A percentile compares a stretch with the other conserved stretches of the same genome.
Evolutionary conservation across 2,113 vertebrate species (phyloP).

Genomic region (Phainopepla nitens): DNA sequence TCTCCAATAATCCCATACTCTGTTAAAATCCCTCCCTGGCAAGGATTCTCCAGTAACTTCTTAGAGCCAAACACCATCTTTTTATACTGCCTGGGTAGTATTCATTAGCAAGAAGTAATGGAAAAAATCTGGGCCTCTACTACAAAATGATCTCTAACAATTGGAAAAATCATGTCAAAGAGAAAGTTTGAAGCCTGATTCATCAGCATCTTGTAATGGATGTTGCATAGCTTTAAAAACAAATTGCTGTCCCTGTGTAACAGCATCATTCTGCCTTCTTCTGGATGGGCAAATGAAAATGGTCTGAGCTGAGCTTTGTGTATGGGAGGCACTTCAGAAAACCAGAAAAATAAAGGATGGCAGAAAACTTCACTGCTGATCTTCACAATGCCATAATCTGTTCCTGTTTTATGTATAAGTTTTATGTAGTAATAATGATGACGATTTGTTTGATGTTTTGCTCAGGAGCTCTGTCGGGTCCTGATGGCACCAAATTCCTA

Average conservation of each 20-base stretch:
- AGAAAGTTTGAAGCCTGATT: not conserved
- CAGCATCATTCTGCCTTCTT: not conserved
- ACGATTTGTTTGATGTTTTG: constrained; percentile 5
- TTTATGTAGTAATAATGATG: not conserved
- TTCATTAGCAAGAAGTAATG: not conserved
- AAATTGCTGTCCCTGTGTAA: not conserved
- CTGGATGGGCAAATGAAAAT: not conserved
- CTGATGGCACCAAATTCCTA: not conserved
- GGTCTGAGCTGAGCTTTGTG: not conserved
- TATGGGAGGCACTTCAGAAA: not conserved
- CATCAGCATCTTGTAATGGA: not conserved
- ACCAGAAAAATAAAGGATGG: not conserved
- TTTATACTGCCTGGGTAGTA: not conserved
- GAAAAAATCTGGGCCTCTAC: not conserved
- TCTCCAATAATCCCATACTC: not conserved
- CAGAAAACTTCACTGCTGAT: not conserved
- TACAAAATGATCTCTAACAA: not conserved
- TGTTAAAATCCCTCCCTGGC: not conserved
- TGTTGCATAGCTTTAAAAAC: not conserved
- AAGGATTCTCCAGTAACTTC: not conserved
- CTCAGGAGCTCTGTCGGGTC: not conserved
- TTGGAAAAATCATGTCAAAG: not conserved
- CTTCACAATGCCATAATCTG: not conserved
- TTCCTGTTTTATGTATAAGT: not conserved
- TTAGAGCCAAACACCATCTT: not conserved